phyloP scores from a whole-genome alignment of 2,888 invertebrate species.

The Craniophora ligustri region DNA sequence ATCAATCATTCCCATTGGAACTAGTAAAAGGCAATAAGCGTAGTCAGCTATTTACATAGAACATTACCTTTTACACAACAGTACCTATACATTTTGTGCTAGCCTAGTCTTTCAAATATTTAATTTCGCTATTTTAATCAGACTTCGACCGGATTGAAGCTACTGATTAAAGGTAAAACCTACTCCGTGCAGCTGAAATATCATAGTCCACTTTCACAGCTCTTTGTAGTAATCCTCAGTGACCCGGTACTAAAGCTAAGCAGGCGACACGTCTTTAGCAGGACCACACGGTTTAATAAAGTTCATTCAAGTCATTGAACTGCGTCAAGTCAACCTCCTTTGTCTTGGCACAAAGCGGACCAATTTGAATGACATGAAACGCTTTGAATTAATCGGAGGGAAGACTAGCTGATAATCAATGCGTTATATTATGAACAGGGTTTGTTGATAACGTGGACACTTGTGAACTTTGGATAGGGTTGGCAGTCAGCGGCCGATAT shows the following conservation, averaged over 20 bases:
- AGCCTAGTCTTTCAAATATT: too few relatives aligned
- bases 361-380: conserved; percentile 62
- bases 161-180: too few relatives aligned
- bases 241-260: conserved; percentile 10
- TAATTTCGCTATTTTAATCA: too few relatives aligned
- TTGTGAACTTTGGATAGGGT: conserved; percentile 56
- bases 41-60: too few relatives aligned
- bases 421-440: conserved; percentile 60
- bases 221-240: neutral
- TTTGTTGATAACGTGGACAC: conserved; percentile 63
- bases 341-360: conserved; percentile 52
- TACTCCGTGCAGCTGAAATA: too few relatives aligned
- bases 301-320: conserved; percentile 47
- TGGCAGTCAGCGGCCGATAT: conserved; percentile 16
- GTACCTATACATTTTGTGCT: too few relatives aligned
- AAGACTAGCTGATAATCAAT: conserved; percentile 61
- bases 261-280: conserved; percentile 1
- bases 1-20: too few relatives aligned
- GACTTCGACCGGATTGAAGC: too few relatives aligned
- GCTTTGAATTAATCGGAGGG: conserved; percentile 52
- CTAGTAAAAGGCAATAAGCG: too few relatives aligned
- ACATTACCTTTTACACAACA: too few relatives aligned
- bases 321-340: conserved; percentile 41
- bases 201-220: too few relatives aligned
- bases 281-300: conserved; percentile 9